Evolutionary conservation across 2,797 vertebrate species (phyloP).

Genomic region (Danio kyathit): DNA sequence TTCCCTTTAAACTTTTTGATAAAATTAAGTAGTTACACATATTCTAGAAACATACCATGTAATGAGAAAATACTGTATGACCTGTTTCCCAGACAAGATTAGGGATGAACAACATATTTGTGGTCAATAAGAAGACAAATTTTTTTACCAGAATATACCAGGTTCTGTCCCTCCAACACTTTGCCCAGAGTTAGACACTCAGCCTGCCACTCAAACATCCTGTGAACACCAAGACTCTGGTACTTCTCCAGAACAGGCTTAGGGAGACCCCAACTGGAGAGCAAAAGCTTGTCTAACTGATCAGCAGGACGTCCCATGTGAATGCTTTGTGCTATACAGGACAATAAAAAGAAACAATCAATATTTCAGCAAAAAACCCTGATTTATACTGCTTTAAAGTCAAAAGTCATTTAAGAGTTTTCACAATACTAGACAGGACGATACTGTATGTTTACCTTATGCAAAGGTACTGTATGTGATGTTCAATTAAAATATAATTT

Average conservation of each 20-base stretch:
- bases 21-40: background rate
- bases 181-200: constrained; percentile 90
- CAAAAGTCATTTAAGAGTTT: too few species aligned
- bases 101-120: background rate
- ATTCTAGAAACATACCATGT: background rate
- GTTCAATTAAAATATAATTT: too few species aligned
- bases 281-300: constrained; percentile 85
- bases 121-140: background rate
- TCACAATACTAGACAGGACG: too few species aligned
- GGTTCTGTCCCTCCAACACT: constrained; percentile 91
- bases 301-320: constrained; percentile 81
- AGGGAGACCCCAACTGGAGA: constrained; percentile 94
- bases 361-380: too few species aligned
- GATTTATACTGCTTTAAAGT: too few species aligned
- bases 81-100: background rate
- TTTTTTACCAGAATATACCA: constrained; percentile 94
- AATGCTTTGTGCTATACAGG: constrained; percentile 73
- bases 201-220: constrained; percentile 98
- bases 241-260: constrained; percentile 88
- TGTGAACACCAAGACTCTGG: constrained; percentile 85
- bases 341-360: background rate
- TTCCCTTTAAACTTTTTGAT: background rate
- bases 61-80: background rate
- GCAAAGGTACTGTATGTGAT: too few species aligned
- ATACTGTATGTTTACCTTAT: too few species aligned